Evolutionary conservation across 1,140 invertebrate species (phyloP).

Genomic region (Pachyrhynchus sulphureomaculatus): DNA sequence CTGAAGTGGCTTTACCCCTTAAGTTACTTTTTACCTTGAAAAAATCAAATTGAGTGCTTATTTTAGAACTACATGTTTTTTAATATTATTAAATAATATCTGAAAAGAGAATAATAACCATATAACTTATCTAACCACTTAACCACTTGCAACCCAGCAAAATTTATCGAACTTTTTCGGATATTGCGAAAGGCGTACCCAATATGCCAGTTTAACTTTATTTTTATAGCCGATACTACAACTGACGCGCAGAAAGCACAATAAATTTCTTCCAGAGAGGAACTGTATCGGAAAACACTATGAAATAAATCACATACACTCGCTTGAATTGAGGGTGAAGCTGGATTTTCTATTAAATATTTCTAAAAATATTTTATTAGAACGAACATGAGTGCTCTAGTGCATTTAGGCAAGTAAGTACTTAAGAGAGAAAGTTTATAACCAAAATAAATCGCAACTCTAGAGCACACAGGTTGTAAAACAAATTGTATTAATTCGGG

Average conservation of each 20-base stretch:
- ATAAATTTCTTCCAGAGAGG: slow-evolving; percentile 2
- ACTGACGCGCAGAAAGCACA: slow-evolving; percentile 6
- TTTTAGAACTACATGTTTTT: too few species aligned
- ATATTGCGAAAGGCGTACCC: slow-evolving; percentile 7
- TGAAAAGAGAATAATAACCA: not conserved
- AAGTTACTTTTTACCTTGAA: too few species aligned
- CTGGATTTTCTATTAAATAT: not conserved
- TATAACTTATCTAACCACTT: not conserved
- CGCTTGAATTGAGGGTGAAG: not conserved
- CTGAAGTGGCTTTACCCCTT: too few species aligned
- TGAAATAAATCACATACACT: not conserved
- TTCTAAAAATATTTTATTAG: not conserved
- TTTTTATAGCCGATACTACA: slow-evolving; percentile 6
- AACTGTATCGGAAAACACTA: slow-evolving; percentile 2
- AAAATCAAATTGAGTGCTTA: too few species aligned
- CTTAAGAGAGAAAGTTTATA: too few species aligned
- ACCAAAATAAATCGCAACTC: too few species aligned
- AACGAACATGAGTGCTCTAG: too few species aligned
- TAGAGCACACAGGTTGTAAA: too few species aligned
- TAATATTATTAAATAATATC: not conserved
- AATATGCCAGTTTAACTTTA: slow-evolving; percentile 5
- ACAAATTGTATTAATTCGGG: too few species aligned
- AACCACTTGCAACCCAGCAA: not conserved
- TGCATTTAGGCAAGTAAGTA: too few species aligned
- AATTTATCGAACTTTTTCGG: slow-evolving; percentile 5